Evolutionary conservation across 2,113 vertebrate genomes (phyloP).

Genomic region (Indicator maculatus): DNA sequence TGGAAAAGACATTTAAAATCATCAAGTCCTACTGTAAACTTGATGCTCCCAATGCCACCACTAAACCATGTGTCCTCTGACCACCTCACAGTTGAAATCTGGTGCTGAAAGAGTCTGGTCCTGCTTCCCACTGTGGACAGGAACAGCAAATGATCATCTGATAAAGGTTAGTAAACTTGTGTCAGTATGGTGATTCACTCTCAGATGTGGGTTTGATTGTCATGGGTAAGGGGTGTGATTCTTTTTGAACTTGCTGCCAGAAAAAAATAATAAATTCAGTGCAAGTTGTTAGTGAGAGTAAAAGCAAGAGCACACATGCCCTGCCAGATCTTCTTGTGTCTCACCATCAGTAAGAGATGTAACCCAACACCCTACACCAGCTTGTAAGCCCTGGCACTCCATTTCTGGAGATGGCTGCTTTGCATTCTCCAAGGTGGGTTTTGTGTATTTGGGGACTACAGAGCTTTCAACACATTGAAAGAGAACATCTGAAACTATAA

Average conservation of each 20-base stretch:
- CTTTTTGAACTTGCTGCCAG: background rate
- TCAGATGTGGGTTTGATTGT: background rate
- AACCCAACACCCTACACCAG: fast-evolving
- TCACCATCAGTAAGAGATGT: too few relatives aligned
- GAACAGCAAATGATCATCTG: fast-evolving
- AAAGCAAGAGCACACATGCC: background rate
- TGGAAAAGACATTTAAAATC: background rate
- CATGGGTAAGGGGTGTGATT: too few relatives aligned
- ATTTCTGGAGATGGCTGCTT: background rate
- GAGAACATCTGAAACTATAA: background rate
- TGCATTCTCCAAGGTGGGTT: background rate
- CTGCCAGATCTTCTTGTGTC: background rate
- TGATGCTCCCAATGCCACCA: background rate
- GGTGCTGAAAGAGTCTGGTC: too few relatives aligned
- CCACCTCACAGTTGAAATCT: background rate
- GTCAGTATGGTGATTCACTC: fast-evolving
- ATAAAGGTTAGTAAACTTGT: background rate
- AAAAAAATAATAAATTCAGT: background rate
- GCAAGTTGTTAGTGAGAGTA: background rate
- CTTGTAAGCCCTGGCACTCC: background rate
- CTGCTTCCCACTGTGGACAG: too few relatives aligned
- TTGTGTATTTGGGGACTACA: fast-evolving
- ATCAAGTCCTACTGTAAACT: fast-evolving
- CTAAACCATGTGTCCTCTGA: background rate
- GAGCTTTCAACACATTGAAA: fast-evolving